phyloP scores from a whole-genome alignment of 2,113 vertebrate species.

The Polyodon spathula region DNA sequence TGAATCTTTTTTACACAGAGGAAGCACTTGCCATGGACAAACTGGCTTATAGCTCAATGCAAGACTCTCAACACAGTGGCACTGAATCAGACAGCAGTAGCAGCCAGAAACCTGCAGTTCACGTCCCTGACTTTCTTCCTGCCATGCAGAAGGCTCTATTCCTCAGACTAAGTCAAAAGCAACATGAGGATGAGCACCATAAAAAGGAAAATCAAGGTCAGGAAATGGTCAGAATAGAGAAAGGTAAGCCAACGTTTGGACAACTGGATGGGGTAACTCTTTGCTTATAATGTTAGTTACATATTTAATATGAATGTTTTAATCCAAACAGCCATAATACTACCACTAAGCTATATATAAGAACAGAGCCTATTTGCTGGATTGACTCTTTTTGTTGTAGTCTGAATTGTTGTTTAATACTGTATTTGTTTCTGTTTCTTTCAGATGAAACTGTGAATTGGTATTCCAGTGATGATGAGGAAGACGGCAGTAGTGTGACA shows the following conservation, averaged over 20 bases:
- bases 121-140: constrained; percentile 74
- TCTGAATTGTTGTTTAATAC: neutral
- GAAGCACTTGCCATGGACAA: constrained; percentile 38
- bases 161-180: constrained; percentile 75
- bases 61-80: constrained; percentile 55
- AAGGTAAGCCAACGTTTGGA: constrained; percentile 53
- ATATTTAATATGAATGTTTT: too few species aligned
- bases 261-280: too few species aligned
- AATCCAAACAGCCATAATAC: too few species aligned
- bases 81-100: constrained; percentile 53
- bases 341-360: too few species aligned
- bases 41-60: constrained; percentile 30
- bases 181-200: constrained; percentile 59
- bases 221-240: constrained; percentile 60
- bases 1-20: constrained; percentile 28
- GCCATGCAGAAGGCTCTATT: constrained; percentile 88
- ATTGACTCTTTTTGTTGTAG: neutral
- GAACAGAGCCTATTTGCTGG: too few species aligned
- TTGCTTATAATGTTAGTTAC: too few species aligned
- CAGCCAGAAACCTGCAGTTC: constrained; percentile 41
- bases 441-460: constrained; percentile 89
- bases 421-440: constrained; percentile 7
- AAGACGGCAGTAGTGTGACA: constrained; percentile 81
- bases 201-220: constrained; percentile 52
- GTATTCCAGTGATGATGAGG: constrained; percentile 95